Percentiles rank a stretch among this genome's conserved stretches.
Conservation (phyloP, 2,797 vertebrate species). For the Falco berigora region DNA sequence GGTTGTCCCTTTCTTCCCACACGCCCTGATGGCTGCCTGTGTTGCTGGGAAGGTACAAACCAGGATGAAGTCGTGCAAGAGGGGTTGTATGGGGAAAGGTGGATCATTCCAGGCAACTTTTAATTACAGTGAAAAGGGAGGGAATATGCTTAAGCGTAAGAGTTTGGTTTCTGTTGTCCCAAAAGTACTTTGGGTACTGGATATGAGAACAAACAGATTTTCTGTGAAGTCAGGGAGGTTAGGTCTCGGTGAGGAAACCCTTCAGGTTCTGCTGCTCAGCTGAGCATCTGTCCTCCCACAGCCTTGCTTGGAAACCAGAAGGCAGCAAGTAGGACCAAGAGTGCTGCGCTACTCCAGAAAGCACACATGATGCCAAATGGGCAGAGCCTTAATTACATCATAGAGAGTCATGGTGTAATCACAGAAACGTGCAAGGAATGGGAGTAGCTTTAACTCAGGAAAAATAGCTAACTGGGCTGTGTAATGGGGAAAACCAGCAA, state of each 20-base stretch:
- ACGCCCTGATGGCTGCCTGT: neutral
- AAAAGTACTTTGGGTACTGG: neutral
- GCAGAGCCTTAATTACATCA: conserved; percentile 44
- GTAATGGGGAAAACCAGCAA: conserved; percentile 22
- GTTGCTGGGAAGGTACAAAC: neutral
- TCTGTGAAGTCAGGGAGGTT: neutral
- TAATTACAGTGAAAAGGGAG: neutral
- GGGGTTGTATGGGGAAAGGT: neutral
- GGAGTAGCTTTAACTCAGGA: conserved; percentile 28
- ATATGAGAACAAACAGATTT: neutral
- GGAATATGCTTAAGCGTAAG: neutral
- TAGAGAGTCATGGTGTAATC: conserved; percentile 12
- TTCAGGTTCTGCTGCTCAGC: neutral
- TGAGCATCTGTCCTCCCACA: neutral
- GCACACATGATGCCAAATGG: neutral
- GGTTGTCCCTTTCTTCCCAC: neutral
- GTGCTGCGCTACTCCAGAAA: neutral
- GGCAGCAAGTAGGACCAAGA: neutral
- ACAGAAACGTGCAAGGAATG: conserved; percentile 42
- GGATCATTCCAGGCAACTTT: neutral
- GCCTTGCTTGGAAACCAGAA: neutral
- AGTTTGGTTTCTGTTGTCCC: neutral
- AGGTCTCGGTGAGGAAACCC: neutral
- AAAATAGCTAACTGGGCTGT: conserved; percentile 2
- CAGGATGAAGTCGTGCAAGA: neutral